These are phyloP conservation scores for Drosophila niveifrons DNA, from an alignment of 2,888 invertebrate species.

Conservation along the genomic window DNA sequence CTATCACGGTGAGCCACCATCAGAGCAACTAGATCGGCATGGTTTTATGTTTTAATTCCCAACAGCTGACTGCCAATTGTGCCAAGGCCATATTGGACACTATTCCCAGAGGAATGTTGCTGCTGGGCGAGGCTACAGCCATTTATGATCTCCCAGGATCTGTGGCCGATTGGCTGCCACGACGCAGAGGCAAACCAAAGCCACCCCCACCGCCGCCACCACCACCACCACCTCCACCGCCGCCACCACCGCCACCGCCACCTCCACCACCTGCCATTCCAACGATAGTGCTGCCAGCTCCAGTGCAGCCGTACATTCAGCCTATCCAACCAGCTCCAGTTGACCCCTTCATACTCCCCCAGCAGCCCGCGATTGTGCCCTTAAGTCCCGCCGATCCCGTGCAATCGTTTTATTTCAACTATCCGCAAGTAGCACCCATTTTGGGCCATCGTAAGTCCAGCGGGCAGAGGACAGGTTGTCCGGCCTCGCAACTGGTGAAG, in stretches of 20 bases:
- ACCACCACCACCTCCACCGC: conserved; percentile 43
- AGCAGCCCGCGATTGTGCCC: conserved; percentile 58
- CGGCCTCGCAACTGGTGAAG: conserved; percentile 60
- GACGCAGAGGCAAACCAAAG: conserved; percentile 52
- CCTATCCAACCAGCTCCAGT: conserved; percentile 20
- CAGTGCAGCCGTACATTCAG: conserved; percentile 15
- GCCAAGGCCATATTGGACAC: conserved; percentile 75
- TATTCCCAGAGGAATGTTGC: conserved; percentile 75
- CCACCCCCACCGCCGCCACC: conserved; percentile 35
- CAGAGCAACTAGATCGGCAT: not conserved
- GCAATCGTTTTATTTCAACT: conserved; percentile 67
- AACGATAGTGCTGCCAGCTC: conserved; percentile 9
- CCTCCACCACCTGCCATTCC: not conserved
- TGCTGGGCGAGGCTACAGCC: conserved; percentile 72
- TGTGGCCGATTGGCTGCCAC: conserved; percentile 56
- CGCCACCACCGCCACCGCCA: conserved; percentile 43
- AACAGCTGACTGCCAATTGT: conserved; percentile 66
- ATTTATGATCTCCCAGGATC: conserved; percentile 78
- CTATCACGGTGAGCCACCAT: conserved; percentile 69
- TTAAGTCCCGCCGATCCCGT: conserved; percentile 66
- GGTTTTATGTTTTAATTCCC: not conserved
- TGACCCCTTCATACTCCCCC: conserved; percentile 10
- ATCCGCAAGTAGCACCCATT: conserved; percentile 53
- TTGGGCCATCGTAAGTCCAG: conserved; percentile 56
- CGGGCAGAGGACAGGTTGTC: conserved; percentile 52